Evolutionary conservation across 2,888 invertebrate species (phyloP).

Genomic region (Patella caerulea): DNA sequence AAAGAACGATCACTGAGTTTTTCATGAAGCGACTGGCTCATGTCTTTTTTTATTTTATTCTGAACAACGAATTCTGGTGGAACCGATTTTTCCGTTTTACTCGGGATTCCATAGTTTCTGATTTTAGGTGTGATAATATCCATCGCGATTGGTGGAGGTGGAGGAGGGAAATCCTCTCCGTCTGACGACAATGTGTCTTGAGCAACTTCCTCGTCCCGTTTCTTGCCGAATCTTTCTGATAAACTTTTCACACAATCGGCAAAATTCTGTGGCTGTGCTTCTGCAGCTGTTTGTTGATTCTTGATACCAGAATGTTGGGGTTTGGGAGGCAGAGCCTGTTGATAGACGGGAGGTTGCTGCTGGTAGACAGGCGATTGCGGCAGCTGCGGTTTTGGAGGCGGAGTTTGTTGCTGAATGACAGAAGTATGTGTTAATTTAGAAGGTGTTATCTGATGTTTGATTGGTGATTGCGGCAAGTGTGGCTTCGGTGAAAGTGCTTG

Average conservation of each 20-base stretch:
- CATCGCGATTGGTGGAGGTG: conserved; percentile 66
- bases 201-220: conserved; percentile 55
- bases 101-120: conserved; percentile 63
- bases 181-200: conserved; percentile 60
- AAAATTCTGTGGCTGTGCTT: conserved; percentile 64
- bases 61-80: conserved; percentile 22
- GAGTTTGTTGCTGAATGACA: conserved; percentile 17
- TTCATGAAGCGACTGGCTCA: conserved; percentile 12
- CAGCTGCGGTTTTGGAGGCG: conserved; percentile 4
- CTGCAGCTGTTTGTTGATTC: conserved; percentile 25
- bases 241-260: conserved; percentile 69
- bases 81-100: conserved; percentile 44
- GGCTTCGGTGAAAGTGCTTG: conserved; percentile 25
- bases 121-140: conserved; percentile 66
- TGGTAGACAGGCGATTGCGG: not conserved
- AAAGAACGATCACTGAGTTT: conserved; percentile 18
- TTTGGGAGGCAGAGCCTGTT: conserved; percentile 38
- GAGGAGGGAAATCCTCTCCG: conserved; percentile 66
- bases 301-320: conserved; percentile 15
- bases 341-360: conserved; percentile 28
- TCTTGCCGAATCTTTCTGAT: conserved; percentile 64
- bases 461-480: conserved; percentile 20
- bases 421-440: conserved; percentile 3
- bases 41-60: not conserved
- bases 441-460: not conserved